Evolutionary conservation across 2,888 invertebrate genomes (phyloP), one percentile per base, ranked within the genome.

Genomic region (Nymphalis urticae): DNA sequence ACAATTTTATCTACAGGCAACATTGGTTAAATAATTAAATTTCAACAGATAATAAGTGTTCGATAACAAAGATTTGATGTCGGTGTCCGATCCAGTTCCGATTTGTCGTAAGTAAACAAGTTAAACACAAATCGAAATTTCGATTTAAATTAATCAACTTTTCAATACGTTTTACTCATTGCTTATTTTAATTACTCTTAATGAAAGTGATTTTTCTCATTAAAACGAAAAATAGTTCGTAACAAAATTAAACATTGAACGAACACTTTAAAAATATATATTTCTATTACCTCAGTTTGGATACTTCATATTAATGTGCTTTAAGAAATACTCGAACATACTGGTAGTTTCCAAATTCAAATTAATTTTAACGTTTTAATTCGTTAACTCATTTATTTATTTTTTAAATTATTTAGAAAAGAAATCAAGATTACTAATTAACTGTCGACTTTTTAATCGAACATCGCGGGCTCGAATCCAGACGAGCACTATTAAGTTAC

Each of bases 81-180:
- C 58, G 24, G 36, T 60, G 69, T 70, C 63, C 64, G 69, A 54
- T 63, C 56, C 62, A 64, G 47, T 66, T n/a, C 27, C 48, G 42
- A 47, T 58, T 17, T 50, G 60, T 69, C 36, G 56, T 50, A 62
- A 66, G 50, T 66, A 70, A 69, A 70, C 67, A 74, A 68, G 69
- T 69, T 71, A 69, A 73, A 71, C 68, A 65, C 64, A 64, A 48
- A 72, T 67, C 59, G 73, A 71, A 71, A 76, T 72, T 72, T 71
- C 72, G 60, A 75, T 76, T 76, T 72, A 69, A 75, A 73, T 73
- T 73, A 68, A 72, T 68, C 71, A 68, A 73, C 69, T 68, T 72
- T 75, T 68, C 72, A 72, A 70, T 69, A 69, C 67, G 75, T 70
- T 67, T 56, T 56, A 56, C 69, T 73, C 68, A 69, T 71, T 69